Evolutionary conservation across 2,797 vertebrate species (phyloP), one percentile per base, ranked within the genome.

Genomic region (Takifugu ocellatus): DNA sequence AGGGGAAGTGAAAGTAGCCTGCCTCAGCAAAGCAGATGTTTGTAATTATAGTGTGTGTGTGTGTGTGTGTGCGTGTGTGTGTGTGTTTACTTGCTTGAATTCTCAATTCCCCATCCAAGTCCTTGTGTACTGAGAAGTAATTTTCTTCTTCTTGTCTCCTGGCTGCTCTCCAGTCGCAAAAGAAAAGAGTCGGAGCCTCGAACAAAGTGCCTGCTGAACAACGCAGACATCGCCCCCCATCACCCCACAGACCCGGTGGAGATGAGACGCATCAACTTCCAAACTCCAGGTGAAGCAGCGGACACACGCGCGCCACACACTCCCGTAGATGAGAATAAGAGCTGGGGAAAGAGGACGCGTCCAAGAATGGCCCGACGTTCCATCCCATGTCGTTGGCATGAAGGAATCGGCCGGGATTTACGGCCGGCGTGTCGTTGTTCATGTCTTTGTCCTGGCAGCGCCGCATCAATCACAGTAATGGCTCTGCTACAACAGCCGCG

Each of bases 221-320:
- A 98, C 0, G 94, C 95, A 0, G 97, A 98, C 59, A 95, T 98
- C 12, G 79, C 94, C 0, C 93, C 96, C 0, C 96, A 98, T 82
- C 96, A 98, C 83, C 96, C 97, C 0, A 98, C 96, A 54, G 97
- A 98, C 82, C 97, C 97, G 0, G 97, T 99, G 82, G 97, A 99
- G 80, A 96, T 99, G 96, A 93, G 97, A 6, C 91, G 96, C 63
- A 98, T 99, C 78, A 98, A 98, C 88, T 98, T 98, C 92, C 96
- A 99, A 88, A 98, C 96, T 0, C 93, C 93, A 93, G 96, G 97
- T 98, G 92, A 42, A 56, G 46, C 2, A 33, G 10, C 31, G 10
- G 36, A 39, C 36, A 14, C 36, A 14, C 36, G 14, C 4, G 12
- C 12, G 14, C 36, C 12, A 14, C 31, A 9, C 10, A 10, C 31